Conservation (phyloP, 1,140 invertebrate species). For the Drosophila willistoni region DNA sequence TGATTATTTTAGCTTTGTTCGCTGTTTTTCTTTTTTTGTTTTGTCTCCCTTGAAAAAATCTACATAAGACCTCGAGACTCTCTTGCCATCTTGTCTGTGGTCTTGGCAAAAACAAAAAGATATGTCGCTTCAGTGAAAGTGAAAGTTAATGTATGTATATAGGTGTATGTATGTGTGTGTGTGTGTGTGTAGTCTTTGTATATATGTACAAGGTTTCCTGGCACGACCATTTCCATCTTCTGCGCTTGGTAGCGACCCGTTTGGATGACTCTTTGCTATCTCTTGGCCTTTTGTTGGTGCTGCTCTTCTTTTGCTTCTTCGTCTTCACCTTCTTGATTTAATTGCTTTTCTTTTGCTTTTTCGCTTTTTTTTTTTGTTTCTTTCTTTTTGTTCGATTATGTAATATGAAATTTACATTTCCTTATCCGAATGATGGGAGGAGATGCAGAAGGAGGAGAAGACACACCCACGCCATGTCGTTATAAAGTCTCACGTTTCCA, state of each 20-base stretch:
- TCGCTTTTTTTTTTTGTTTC: too few species aligned
- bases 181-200: conserved; percentile 33
- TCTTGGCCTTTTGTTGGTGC: conserved; percentile 44
- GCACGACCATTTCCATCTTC: conserved; percentile 21
- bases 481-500: conserved; percentile 40
- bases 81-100: conserved; percentile 45
- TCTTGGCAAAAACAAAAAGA: conserved; percentile 70
- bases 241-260: conserved; percentile 26
- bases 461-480: conserved; percentile 49
- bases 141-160: conserved; percentile 62
- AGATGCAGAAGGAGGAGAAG: conserved; percentile 18
- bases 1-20: conserved; percentile 23
- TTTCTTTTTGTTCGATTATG: conserved; percentile 39
- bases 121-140: conserved; percentile 67
- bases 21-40: conserved; percentile 51
- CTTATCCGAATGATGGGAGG: conserved; percentile 17
- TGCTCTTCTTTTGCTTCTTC: conserved; percentile 20
- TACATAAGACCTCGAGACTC: conserved; percentile 56
- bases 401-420: conserved; percentile 57
- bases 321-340: conserved; percentile 42
- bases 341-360: conserved; percentile 46
- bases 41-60: conserved; percentile 63
- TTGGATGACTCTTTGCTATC: conserved; percentile 26
- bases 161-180: conserved; percentile 35
- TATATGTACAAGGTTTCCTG: conserved; percentile 54